Base-by-base conservation (phyloP, 2,113 vertebrate species). In the Platycercus adscitus region DNA sequence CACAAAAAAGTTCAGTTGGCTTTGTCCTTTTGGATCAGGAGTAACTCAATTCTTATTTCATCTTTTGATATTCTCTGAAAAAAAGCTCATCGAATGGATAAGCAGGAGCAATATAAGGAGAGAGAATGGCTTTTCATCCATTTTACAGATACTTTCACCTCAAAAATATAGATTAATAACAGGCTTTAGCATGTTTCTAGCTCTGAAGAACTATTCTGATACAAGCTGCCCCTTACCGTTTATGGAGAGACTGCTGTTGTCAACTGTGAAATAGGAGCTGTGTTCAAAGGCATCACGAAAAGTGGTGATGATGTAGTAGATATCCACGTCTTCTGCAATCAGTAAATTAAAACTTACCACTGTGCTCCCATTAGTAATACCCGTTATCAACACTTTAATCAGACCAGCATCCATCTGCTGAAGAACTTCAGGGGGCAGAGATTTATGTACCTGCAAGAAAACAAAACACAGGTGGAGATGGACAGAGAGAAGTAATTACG, bases 261-360 rank as follows among this genome's bases (percentile, higher is more conserved):
- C 97, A 64, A 98, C 78, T 17, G 35, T 92, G 95, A 98, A 98
- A 87, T 18, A 68, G 41, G 97, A 95, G 70, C 91, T 97, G 61
- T 97, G 98, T 91, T 76, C 96, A 37, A 99, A 96, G 72, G 98
- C 98, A 1, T 68, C 6, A 11, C 96, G 91, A 79, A 99, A 92
- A 5, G 58, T 72, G 2, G 29, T 52, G 12, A 98, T 97, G 89
- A 98, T 92, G 2, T 89, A 93, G 21, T 5, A 43, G 81, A 97
- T 95, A 29, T 91, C 93, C 97, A 95, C 41, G 44, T 72, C 96
- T 17, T 93, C 83, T 9, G 68, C 70, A 50, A 98, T 72, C 87
- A 98, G 91, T n/a, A 99, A 31, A 55, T 23, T 66, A 60, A 99
- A 98, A 53, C 92, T 94, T 39, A 98, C 97, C 63, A 98, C 95